phyloP scores from a whole-genome alignment of 2,797 vertebrate species.

The Phalanger gymnotis region DNA sequence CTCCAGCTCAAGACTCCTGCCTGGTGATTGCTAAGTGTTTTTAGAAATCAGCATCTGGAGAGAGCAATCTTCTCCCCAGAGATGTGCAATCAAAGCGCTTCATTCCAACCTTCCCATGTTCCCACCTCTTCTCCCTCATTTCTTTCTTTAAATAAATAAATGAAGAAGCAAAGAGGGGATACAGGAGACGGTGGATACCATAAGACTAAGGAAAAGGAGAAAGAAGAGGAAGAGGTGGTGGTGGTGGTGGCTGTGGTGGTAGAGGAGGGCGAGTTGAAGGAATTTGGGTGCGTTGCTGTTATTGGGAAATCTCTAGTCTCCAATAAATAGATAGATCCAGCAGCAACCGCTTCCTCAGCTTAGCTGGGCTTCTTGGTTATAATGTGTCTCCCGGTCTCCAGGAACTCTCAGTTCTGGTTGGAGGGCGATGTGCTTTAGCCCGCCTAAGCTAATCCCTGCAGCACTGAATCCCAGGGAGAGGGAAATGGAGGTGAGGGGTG shows the following conservation, averaged over 20 bases:
- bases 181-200: neutral
- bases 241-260: neutral
- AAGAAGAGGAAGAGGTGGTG: neutral
- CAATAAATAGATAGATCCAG: constrained; percentile 46
- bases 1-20: constrained; percentile 71
- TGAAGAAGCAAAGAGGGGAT: constrained; percentile 44
- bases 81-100: constrained; percentile 83
- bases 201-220: constrained; percentile 31
- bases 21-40: constrained; percentile 83
- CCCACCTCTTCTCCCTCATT: constrained; percentile 55
- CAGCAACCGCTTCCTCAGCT: constrained; percentile 32
- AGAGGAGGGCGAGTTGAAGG: neutral
- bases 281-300: constrained; percentile 58
- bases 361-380: constrained; percentile 58
- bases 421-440: constrained; percentile 42
- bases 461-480: constrained; percentile 28
- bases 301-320: constrained; percentile 63
- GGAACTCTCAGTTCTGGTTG: constrained; percentile 51
- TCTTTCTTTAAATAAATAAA: constrained; percentile 41
- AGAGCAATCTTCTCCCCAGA: constrained; percentile 82
- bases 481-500: neutral
- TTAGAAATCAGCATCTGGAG: constrained; percentile 87
- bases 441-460: constrained; percentile 28
- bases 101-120: constrained; percentile 79
- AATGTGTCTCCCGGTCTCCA: constrained; percentile 14